Base-by-base conservation (phyloP, 2,888 invertebrate species). In the Disparrhopalites patrizii region DNA sequence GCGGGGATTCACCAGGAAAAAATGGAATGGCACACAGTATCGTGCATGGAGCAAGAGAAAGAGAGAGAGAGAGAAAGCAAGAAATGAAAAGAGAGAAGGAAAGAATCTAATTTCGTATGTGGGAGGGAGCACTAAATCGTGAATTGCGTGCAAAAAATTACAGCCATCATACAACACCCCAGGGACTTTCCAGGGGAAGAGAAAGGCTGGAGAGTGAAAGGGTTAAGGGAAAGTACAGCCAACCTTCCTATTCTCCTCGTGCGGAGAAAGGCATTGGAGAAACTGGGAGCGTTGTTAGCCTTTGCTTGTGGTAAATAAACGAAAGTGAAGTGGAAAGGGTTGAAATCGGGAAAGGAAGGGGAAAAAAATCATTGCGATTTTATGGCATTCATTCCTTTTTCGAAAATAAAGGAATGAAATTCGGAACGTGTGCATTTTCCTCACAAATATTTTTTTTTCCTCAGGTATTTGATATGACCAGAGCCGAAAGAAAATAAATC, bases 101-200 rank as follows among this genome's bases (percentile, higher is more conserved):
- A 52, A 28, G 52, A 51, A 47, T 60, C 60, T 60, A 60, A 60
- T 60, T 60, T 43, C 15, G 60, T 60, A 60, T 47, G 60, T 60
- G 60, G 38, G 62, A 62, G 62, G 54, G 20, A 62, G 38, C 54
- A 36, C 52, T 54, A 54, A 54, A 54, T 54, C 62, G 54, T 52
- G 62, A 62, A 62, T 62, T 51, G 62, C 62, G 62, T 62, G 62
- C 62, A 52, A 62, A 62, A 62, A 62, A 62, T 62, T 62, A 62
- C 62, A 60, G 30, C 60, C 43, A 30, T 47, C 43, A 30, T 27
- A 60, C 60, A 60, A 30, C 47, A 60, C 60, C 47, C 60, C 18
- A 3, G 18, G 33, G 56, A 56, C n/a, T n/a, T n/a, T n/a, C n/a
- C n/a, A n/a, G n/a, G n/a, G n/a, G n/a, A n/a, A n/a, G n/a, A n/a